These are phyloP conservation scores for human (Homo sapiens) DNA, from an alignment of 2,113 vertebrate genomes.

Conservation along the genomic window GRCh38 chr4:165609001-165609500, in stretches of 20 bases:
- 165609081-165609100: not conserved
- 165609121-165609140: not conserved
- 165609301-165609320: not conserved
- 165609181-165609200: not conserved
- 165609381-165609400: not conserved
- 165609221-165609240: not conserved
- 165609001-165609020: not conserved
- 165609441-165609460: not conserved
- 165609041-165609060: constrained; percentile 35
- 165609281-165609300: not conserved
- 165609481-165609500: not conserved
- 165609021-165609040: constrained; percentile 20
- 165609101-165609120: not conserved
- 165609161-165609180: not conserved
- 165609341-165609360: not conserved
- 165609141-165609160: constrained; percentile 42
- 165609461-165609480: not conserved
- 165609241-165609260: not conserved
- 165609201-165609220: not conserved
- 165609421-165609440: not conserved
- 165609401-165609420: not conserved
- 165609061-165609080: not conserved
- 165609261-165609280: not conserved
- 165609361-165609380: not conserved
- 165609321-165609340: constrained; percentile 10